Evolutionary conservation across 2,888 invertebrate genomes (phyloP).

Genomic region (Acrocyrtus sp.): DNA sequence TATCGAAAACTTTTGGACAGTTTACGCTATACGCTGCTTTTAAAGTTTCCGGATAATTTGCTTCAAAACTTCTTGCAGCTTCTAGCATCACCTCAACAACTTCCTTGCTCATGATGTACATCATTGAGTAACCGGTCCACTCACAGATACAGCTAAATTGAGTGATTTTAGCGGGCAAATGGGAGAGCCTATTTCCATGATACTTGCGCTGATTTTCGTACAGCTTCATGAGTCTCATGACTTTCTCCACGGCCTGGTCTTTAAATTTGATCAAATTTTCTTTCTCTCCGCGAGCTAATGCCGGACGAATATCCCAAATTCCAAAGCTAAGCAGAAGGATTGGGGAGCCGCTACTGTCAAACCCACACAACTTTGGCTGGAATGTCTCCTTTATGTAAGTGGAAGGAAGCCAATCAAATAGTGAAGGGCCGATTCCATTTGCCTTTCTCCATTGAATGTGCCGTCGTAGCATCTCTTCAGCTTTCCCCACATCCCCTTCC

Average conservation of each 20-base stretch:
- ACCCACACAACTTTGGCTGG: constrained; percentile 44
- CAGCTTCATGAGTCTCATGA: constrained; percentile 44
- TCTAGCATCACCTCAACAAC: constrained; percentile 46
- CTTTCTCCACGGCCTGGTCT: constrained; percentile 45
- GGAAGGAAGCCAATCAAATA: constrained; percentile 44
- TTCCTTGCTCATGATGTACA: constrained; percentile 52
- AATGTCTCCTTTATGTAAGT: constrained; percentile 32
- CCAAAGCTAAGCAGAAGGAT: constrained; percentile 54
- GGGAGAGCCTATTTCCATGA: background rate
- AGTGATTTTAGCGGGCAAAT: constrained; percentile 29
- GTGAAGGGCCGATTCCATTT: constrained; percentile 32
- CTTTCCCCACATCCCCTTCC: constrained; percentile 42
- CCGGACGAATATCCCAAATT: constrained; percentile 51
- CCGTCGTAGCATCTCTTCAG: constrained; percentile 46
- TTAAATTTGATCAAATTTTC: constrained; percentile 41
- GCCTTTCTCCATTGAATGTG: constrained; percentile 45
- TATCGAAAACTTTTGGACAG: constrained; percentile 49
- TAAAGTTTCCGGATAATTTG: constrained; percentile 49
- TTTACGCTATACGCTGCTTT: constrained; percentile 47
- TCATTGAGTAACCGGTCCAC: constrained; percentile 48
- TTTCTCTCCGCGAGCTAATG: constrained; percentile 36
- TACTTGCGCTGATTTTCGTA: constrained; percentile 23
- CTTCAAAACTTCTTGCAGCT: constrained; percentile 39
- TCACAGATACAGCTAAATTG: constrained; percentile 55
- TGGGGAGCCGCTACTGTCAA: constrained; percentile 47